Conservation (phyloP, 2,797 vertebrate genomes). For the Neopelma chrysocephalum region DNA sequence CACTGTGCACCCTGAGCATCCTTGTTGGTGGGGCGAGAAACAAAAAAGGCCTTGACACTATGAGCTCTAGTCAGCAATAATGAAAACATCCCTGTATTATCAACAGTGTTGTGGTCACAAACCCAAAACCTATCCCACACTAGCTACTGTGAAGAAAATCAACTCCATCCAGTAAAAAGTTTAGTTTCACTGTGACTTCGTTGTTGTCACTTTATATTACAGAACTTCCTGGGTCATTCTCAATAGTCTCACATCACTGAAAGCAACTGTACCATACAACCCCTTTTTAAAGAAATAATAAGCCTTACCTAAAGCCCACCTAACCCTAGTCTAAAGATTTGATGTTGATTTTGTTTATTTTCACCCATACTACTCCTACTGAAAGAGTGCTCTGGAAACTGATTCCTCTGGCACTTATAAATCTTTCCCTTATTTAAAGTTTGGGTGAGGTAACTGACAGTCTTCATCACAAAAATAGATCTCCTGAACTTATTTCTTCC, state of each 20-base stretch:
- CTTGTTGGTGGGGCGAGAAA: background rate
- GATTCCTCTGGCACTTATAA: background rate
- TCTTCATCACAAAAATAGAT: background rate
- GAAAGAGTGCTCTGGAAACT: background rate
- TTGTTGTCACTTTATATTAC: background rate
- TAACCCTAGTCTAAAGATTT: background rate
- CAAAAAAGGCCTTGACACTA: background rate
- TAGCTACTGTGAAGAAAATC: background rate
- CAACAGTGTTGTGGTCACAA: background rate
- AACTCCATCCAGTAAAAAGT: background rate
- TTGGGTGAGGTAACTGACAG: background rate
- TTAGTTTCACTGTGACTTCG: background rate
- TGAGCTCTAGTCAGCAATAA: background rate
- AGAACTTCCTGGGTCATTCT: background rate
- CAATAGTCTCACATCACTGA: background rate
- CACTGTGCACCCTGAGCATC: background rate
- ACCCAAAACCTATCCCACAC: background rate
- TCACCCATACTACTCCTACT: background rate
- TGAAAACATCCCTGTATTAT: background rate
- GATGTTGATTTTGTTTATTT: background rate
- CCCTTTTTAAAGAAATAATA: background rate
- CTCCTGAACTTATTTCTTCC: background rate
- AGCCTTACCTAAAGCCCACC: background rate
- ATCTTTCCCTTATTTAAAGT: background rate
- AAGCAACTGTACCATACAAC: background rate